Base-by-base conservation (phyloP, 2,797 vertebrate species). In the Megalops cyprinoides region DNA sequence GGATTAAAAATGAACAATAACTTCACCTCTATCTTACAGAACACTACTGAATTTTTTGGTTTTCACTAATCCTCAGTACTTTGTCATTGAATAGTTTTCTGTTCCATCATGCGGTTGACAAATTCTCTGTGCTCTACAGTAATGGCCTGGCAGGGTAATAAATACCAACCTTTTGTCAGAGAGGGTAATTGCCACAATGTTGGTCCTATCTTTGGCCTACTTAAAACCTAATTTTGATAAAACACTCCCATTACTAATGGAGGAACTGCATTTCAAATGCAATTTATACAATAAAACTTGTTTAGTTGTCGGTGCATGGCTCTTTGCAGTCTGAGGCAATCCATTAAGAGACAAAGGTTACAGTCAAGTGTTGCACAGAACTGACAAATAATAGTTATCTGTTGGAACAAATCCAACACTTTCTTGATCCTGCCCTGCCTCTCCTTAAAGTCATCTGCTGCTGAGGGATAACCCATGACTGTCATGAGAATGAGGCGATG, bases 161-260 rank as follows among this genome's bases (percentile, higher is more conserved):
- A 74, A 60, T 82, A 39, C 71, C 37, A 49, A 73, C 65, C 31
- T 0, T 78, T 82, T 73, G 67, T 78, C 76, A 78, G 46, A 58
- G 76, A 58, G 28, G 67, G 67, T 78, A 82, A 82, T 78, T 74
- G 67, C 42, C 51, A 49, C 53, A 67, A 53, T 4, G n/a, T 49
- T n/a, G 67, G 53, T 74, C 76, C 31, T 73, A 49, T 82, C 80
- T 82, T 55, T 74, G 81, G 60, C 65, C 65, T 55, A 58, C 53
- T 25, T 55, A 55, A 39, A 46, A 42, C 39, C 18, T 78, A 49
- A 82, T 82, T 82, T 71, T 74, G 67, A 78, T 71, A 31, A 78
- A 78, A 71, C 18, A 49, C 46, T 48, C 20, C 44, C 48, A 79
- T 79, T 79, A 20, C 25, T 56, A 62, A 78, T n/a, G 76, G 53